A percentile compares a stretch with the other conserved stretches of the same genome.
phyloP scores from a whole-genome alignment of 1,140 invertebrate species.

The Drosophila pandora region DNA sequence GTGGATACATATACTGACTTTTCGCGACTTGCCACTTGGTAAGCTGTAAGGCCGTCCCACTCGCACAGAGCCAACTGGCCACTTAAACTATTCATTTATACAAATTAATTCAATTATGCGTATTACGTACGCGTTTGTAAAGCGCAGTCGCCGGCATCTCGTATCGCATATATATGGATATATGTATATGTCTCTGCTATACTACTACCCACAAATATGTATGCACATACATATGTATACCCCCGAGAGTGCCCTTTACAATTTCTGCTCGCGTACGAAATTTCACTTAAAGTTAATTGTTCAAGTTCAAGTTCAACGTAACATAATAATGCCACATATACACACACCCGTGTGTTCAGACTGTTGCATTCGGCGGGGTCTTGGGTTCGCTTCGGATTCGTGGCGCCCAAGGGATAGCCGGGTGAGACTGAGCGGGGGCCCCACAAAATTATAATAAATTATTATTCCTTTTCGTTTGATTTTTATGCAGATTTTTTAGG shows the following conservation, averaged over 20 bases:
- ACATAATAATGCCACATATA: conserved; percentile 74
- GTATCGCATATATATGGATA: neutral
- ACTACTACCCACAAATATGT: neutral
- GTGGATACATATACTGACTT: conserved; percentile 1
- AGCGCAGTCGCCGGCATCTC: conserved; percentile 76
- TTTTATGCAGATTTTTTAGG: conserved; percentile 79
- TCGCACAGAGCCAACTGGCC: conserved; percentile 64
- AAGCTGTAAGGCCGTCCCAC: conserved; percentile 25
- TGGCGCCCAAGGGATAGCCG: conserved; percentile 8
- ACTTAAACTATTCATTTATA: conserved; percentile 83
- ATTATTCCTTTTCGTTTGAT: conserved; percentile 81
- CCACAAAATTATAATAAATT: conserved; percentile 78
- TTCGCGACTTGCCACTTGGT: conserved; percentile 39
- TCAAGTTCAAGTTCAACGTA: conserved; percentile 82
- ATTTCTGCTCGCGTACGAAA: conserved; percentile 81
- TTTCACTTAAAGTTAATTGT: conserved; percentile 82
- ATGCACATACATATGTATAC: neutral
- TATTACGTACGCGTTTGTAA: conserved; percentile 81
- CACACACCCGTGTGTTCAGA: conserved; percentile 18
- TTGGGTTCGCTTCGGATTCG: neutral
- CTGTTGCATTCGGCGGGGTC: conserved; percentile 35
- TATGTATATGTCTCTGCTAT: neutral
- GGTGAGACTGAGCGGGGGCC: neutral
- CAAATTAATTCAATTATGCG: conserved; percentile 83
- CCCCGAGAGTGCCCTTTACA: conserved; percentile 56